Evolutionary conservation across 1,140 invertebrate genomes (phyloP), one percentile per base, ranked within the genome.

Genomic region (Delia radicum): DNA sequence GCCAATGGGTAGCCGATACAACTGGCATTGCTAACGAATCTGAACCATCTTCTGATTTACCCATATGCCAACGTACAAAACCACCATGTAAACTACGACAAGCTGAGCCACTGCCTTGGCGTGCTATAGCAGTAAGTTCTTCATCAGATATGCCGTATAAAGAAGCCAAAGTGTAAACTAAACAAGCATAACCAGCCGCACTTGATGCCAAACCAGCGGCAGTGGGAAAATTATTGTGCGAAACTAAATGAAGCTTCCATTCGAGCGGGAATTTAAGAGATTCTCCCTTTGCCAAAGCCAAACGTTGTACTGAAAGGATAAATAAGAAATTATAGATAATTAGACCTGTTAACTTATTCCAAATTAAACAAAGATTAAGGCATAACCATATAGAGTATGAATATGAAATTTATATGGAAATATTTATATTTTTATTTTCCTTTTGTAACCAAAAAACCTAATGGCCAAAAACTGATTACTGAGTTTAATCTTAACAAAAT

Each of bases 221-320:
- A 21, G 98, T 99, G 21, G 98, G 98, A 86, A 99, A 99, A 89
- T 99, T 99, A 87, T 99, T 99, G 81, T 92, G 91, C 0, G 98
- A 99, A 85, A 93, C 95, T 79, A 99, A 94, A 79, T 93, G 93
- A 27, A 98, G 81, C 81, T 95, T 93, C 92, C 92, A 95, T 7
- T 88, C 81, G 8, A 89, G 77, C 0, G 89, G 79, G 65, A 87
- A 89, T 79, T 85, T 89, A 76, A 79, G 80, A 2, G 65, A 69
- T 62, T 77, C 79, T 31, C 78, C 81, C 74, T 77, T 81, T 2
- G 82, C 85, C 73, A 87, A 77, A 76, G 87, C 88, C 48, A 88
- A 85, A 74, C 87, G 81, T 42, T 80, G 78, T 13, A 87, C 83
- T 84, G 27, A 1, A 71, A 76, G 28, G 42, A n/a, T n/a, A n/a